Evolutionary conservation across 2,797 vertebrate genomes (phyloP).

Genomic region (Gouania willdenowi): DNA sequence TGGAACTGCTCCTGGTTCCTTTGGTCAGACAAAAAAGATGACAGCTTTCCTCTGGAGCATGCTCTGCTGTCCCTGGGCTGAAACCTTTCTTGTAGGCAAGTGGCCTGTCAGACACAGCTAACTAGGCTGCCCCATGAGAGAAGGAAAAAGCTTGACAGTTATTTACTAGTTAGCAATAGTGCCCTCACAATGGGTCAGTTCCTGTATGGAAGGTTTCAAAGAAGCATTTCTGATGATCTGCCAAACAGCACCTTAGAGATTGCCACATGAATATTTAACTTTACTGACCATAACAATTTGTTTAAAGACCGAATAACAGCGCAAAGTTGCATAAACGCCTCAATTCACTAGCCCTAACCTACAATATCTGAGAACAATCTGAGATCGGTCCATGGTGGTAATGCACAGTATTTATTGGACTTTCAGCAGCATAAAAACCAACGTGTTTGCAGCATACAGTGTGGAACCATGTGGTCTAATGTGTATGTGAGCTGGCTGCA

Average conservation of each 20-base stretch:
- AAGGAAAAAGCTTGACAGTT: conserved; percentile 69
- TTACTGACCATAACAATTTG: neutral
- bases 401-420: neutral
- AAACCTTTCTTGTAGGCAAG: conserved; percentile 62
- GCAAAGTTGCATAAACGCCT: neutral
- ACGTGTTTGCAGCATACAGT: no score
- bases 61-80: conserved; percentile 53
- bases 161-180: conserved; percentile 71
- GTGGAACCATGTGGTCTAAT: neutral
- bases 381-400: neutral
- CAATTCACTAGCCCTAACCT: conserved; percentile 17
- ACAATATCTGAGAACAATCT: conserved; percentile 17
- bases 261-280: conserved; percentile 8
- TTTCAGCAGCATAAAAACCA: conserved; percentile 1
- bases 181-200: conserved; percentile 59
- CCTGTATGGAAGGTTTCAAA: conserved; percentile 52
- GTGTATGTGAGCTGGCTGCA: neutral
- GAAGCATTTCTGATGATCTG: conserved; percentile 47
- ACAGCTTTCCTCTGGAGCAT: conserved; percentile 69
- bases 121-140: conserved; percentile 70
- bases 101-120: conserved; percentile 73
- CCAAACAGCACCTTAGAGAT: conserved; percentile 15
- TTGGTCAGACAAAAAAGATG: conserved; percentile 69
- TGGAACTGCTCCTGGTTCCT: conserved; percentile 51
- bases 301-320: conserved; percentile 18